phyloP scores from a whole-genome alignment of 2,888 invertebrate species.

The Dryobotodes eremita region DNA sequence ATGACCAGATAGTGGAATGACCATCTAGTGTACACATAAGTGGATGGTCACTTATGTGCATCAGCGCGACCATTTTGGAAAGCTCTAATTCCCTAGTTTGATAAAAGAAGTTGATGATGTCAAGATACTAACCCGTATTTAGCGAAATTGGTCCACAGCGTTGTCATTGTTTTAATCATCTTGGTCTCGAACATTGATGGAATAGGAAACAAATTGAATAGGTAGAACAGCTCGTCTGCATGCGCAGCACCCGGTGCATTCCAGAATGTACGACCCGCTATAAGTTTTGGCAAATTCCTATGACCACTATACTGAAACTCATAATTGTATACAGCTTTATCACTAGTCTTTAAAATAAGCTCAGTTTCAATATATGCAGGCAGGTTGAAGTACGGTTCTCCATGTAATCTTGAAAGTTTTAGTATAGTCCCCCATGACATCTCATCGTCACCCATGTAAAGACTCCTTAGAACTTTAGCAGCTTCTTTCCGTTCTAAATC shows the following conservation, averaged over 20 bases:
- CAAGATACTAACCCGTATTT: conserved; percentile 57
- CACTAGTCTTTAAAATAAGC: conserved; percentile 34
- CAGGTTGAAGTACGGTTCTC: conserved; percentile 41
- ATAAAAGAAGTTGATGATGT: too few relatives aligned
- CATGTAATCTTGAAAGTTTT: conserved; percentile 44
- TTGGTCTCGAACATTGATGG: conserved; percentile 41
- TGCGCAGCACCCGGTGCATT: conserved; percentile 31
- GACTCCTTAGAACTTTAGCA: conserved; percentile 18
- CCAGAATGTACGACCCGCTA: conserved; percentile 26
- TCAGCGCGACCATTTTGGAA: not conserved
- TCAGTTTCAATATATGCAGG: conserved; percentile 37
- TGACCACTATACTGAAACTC: conserved; percentile 51
- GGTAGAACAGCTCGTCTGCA: conserved; percentile 41
- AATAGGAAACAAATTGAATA: conserved; percentile 29
- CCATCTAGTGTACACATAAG: not conserved
- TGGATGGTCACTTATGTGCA: not conserved
- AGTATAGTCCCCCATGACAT: conserved; percentile 33
- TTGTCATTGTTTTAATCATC: conserved; percentile 62
- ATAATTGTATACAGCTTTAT: conserved; percentile 58
- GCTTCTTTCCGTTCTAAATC: conserved; percentile 3
- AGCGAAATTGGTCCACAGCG: conserved; percentile 67
- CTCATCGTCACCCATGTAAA: conserved; percentile 44
- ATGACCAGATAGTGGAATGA: not conserved
- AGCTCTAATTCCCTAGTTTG: not conserved
- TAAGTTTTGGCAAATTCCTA: conserved; percentile 30